Percentiles rank a stretch among this genome's conserved stretches.
Evolutionary conservation across 2,888 invertebrate species (phyloP).

Genomic region (Philonicus albiceps): DNA sequence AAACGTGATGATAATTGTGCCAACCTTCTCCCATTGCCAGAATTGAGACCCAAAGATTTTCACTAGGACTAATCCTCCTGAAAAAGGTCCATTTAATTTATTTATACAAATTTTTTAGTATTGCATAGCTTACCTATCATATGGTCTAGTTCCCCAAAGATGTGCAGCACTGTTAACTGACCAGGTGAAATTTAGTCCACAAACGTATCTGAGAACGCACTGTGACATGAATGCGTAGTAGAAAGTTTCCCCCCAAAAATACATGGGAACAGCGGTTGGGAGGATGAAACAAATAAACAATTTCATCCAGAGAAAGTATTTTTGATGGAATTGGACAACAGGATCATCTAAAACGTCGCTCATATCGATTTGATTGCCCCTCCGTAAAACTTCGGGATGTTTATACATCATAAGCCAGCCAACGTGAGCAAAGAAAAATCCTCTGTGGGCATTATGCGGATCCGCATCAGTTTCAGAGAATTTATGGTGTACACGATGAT

Average conservation of each 20-base stretch:
- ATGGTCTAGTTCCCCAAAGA: constrained; percentile 76
- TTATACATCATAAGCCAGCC: constrained; percentile 93
- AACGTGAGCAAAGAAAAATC: constrained; percentile 92
- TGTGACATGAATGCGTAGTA: constrained; percentile 72
- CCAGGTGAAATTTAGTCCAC: constrained; percentile 86
- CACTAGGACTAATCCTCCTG: constrained; percentile 79
- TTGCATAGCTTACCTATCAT: constrained; percentile 69
- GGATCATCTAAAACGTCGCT: constrained; percentile 81
- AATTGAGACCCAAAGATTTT: constrained; percentile 78
- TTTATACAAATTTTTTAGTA: neutral
- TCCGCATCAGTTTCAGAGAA: constrained; percentile 85
- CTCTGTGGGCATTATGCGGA: constrained; percentile 81
- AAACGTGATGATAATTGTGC: constrained; percentile 94
- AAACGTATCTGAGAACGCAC: constrained; percentile 74
- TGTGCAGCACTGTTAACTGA: constrained; percentile 90
- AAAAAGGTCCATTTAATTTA: neutral
- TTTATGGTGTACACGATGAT: constrained; percentile 82
- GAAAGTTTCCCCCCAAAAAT: constrained; percentile 75
- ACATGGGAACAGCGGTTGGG: constrained; percentile 75
- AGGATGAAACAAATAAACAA: constrained; percentile 74
- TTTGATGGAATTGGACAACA: constrained; percentile 78
- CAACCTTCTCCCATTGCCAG: constrained; percentile 86
- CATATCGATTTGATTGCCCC: constrained; percentile 83
- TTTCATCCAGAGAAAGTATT: constrained; percentile 74
- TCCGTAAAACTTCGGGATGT: constrained; percentile 81